Evolutionary conservation across 2,797 vertebrate genomes (phyloP).

Genomic region (Scyliorhinus canicula): DNA sequence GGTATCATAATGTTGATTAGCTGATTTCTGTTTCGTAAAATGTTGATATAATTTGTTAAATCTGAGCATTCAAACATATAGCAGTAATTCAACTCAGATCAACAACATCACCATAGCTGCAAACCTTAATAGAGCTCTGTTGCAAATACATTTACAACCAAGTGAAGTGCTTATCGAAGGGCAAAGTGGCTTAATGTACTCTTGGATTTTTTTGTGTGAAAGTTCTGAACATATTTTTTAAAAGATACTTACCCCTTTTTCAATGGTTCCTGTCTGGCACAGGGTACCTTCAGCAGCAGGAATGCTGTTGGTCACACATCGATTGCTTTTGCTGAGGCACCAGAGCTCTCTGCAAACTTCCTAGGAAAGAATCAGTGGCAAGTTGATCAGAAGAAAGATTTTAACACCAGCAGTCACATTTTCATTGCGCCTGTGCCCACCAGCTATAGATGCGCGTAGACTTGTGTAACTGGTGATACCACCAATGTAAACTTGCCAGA

Average conservation of each 20-base stretch:
- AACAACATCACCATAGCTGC: background rate
- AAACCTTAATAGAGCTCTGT: background rate
- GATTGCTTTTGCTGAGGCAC: constrained; percentile 99
- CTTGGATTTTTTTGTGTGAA: background rate
- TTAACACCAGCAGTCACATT: background rate
- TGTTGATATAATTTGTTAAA: background rate
- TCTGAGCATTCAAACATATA: constrained; percentile 6
- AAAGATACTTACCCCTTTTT: constrained; percentile 81
- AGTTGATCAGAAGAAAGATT: constrained; percentile 82
- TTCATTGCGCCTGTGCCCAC: background rate
- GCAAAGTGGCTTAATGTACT: background rate
- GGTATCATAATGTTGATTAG: background rate
- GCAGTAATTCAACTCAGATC: background rate
- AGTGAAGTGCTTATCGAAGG: background rate
- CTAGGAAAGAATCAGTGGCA: constrained; percentile 97
- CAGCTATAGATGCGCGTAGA: background rate
- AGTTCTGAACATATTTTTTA: background rate
- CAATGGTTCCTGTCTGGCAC: constrained; percentile 91
- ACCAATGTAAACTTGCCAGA: background rate
- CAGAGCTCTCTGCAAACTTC: constrained; percentile 99
- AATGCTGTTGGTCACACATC: constrained; percentile 96
- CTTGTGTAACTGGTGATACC: background rate
- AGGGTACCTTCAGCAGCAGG: constrained; percentile 93
- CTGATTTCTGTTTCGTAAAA: background rate
- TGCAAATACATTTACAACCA: background rate